Percentiles rank a stretch among this genome's conserved stretches.
phyloP scores from a whole-genome alignment of 2,797 vertebrate genomes.

The Enteromius mattozi region DNA sequence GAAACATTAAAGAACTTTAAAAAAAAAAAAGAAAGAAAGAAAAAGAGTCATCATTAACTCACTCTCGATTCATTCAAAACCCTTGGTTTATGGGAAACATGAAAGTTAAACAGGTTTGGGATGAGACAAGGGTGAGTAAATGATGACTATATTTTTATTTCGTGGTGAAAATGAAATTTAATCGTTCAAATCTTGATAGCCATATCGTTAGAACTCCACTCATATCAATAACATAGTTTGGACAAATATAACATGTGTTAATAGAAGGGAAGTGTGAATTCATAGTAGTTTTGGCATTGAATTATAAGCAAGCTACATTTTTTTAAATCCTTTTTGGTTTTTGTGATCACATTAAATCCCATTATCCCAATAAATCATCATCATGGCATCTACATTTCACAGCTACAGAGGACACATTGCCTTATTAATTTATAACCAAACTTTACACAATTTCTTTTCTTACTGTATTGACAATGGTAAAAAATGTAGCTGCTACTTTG shows the following conservation, averaged over 20 bases:
- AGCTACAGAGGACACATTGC: conserved; percentile 14
- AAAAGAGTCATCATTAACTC: background rate
- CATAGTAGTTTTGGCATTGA: conserved; percentile 6
- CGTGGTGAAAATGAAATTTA: background rate
- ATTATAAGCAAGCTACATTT: conserved; percentile 67
- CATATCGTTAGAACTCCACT: background rate
- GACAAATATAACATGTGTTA: conserved; percentile 10
- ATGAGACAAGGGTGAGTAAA: background rate
- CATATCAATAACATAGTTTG: background rate
- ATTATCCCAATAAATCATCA: conserved; percentile 19
- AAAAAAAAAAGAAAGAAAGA: background rate
- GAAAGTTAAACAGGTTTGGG: background rate
- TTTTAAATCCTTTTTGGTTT: background rate
- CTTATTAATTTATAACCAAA: background rate
- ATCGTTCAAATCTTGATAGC: background rate
- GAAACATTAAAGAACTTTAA: conserved; percentile 59
- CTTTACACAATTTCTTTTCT: conserved; percentile 18
- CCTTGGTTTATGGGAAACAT: background rate
- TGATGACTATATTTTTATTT: background rate
- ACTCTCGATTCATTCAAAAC: background rate
- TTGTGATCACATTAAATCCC: background rate
- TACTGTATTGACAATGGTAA: conserved; percentile 22
- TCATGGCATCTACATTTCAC: conserved; percentile 27
- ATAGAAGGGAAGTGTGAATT: background rate
- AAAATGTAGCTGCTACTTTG: conserved; percentile 33